Percentiles rank a stretch among this genome's conserved stretches.
Conservation (phyloP, 2,797 vertebrate species). For the Clarias pachynema region DNA sequence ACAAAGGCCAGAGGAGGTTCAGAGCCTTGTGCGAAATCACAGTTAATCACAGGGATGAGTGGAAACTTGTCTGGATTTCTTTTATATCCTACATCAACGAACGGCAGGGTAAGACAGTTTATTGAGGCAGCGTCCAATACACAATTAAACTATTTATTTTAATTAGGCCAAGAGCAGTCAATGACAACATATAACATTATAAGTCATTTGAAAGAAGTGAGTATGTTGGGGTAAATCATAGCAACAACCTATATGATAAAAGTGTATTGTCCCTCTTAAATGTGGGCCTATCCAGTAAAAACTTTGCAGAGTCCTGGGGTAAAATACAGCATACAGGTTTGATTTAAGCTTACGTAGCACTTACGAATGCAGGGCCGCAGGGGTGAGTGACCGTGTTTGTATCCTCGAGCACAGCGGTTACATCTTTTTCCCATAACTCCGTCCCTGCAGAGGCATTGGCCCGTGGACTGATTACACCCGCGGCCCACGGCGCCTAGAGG, state of each 20-base stretch:
- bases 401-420: constrained; percentile 84
- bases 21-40: constrained; percentile 26
- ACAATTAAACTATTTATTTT: constrained; percentile 56
- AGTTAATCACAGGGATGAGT: constrained; percentile 44
- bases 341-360: constrained; percentile 54
- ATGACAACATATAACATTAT: constrained; percentile 57
- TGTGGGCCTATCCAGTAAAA: neutral
- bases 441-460: constrained; percentile 86
- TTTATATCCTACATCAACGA: constrained; percentile 34
- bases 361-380: constrained; percentile 86
- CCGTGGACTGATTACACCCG: constrained; percentile 88
- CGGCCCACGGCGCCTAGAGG: constrained; percentile 82
- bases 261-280: neutral
- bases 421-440: constrained; percentile 85
- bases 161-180: constrained; percentile 59
- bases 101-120: neutral
- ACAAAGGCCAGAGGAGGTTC: constrained; percentile 16
- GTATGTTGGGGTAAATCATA: neutral
- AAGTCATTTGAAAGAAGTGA: constrained; percentile 16
- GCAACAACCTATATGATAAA: neutral
- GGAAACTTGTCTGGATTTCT: constrained; percentile 31
- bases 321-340: constrained; percentile 5
- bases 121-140: constrained; percentile 9
- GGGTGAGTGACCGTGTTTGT: constrained; percentile 84
- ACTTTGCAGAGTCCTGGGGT: neutral